Evolutionary conservation across 1,140 invertebrate species (phyloP).

Genomic region (Plodia interpunctella): DNA sequence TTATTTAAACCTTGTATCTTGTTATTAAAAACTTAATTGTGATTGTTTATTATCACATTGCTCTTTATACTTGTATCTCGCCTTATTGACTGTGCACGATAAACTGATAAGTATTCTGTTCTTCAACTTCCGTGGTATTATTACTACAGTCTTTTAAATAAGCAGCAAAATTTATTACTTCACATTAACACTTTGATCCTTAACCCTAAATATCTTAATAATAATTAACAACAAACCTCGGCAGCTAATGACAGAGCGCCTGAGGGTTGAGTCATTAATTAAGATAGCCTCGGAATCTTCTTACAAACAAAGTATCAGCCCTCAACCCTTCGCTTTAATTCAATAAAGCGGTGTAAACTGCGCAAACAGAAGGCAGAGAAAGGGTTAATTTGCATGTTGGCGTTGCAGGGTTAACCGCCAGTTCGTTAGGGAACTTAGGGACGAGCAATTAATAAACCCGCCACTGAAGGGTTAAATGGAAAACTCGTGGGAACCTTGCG

Average conservation of each 20-base stretch:
- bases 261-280: slow-evolving; percentile 69
- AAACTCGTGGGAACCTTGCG: slow-evolving; percentile 66
- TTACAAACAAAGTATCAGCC: slow-evolving; percentile 71
- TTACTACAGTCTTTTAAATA: no score
- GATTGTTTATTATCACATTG: no score
- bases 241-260: slow-evolving; percentile 53
- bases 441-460: slow-evolving; percentile 54
- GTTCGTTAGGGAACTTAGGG: slow-evolving; percentile 72
- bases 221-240: slow-evolving; percentile 54
- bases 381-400: slow-evolving; percentile 75
- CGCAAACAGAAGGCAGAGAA: slow-evolving; percentile 58
- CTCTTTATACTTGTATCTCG: no score
- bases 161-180: neutral
- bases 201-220: slow-evolving; percentile 37
- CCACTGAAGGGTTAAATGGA: slow-evolving; percentile 36
- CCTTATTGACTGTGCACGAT: no score
- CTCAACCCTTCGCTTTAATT: slow-evolving; percentile 68
- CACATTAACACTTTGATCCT: slow-evolving; percentile 36
- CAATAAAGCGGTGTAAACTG: slow-evolving; percentile 70
- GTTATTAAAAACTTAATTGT: no score
- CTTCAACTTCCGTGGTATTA: no score
- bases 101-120: no score
- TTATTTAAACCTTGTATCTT: no score
- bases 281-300: slow-evolving; percentile 58
- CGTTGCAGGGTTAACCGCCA: slow-evolving; percentile 66